These are phyloP conservation scores for Argyra leucocephala DNA, from an alignment of 2,888 invertebrate species.

Conservation along the genomic window DNA sequence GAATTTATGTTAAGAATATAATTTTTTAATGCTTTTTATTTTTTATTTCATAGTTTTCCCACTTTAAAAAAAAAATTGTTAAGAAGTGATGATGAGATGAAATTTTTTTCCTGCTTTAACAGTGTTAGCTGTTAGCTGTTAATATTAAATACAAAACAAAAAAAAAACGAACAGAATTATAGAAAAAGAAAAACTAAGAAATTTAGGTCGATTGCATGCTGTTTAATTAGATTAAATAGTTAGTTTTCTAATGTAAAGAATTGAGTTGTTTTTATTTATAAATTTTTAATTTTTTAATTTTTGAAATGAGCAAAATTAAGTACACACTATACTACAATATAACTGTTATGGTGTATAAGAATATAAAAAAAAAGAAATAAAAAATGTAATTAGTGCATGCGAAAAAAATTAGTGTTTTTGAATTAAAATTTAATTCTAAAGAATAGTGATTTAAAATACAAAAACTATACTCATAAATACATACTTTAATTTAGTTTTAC, in stretches of 20 bases:
- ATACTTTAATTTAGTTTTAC: no score
- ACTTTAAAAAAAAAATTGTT: background rate
- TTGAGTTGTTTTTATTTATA: no score
- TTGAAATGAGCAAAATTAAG: no score
- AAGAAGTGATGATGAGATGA: background rate
- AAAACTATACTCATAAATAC: no score
- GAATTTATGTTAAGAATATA: conserved; percentile 3
- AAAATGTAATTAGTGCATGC: background rate
- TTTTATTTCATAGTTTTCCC: background rate
- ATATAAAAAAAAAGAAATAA: background rate
- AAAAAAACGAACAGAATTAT: no score
- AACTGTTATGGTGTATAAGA: background rate
- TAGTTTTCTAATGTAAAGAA: background rate
- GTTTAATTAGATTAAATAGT: background rate
- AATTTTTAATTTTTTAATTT: no score
- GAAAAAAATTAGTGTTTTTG: background rate
- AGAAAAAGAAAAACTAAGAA: no score
- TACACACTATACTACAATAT: no score
- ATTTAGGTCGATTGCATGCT: conserved; percentile 3
- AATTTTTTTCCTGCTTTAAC: background rate
- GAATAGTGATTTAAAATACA: no score
- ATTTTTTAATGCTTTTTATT: background rate
- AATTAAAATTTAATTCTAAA: no score
- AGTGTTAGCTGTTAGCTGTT: background rate
- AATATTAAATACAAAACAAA: background rate